Percentiles rank a stretch among this genome's conserved stretches.
Conservation (phyloP, 2,888 invertebrate genomes). For the Lochmaea crataegi region DNA sequence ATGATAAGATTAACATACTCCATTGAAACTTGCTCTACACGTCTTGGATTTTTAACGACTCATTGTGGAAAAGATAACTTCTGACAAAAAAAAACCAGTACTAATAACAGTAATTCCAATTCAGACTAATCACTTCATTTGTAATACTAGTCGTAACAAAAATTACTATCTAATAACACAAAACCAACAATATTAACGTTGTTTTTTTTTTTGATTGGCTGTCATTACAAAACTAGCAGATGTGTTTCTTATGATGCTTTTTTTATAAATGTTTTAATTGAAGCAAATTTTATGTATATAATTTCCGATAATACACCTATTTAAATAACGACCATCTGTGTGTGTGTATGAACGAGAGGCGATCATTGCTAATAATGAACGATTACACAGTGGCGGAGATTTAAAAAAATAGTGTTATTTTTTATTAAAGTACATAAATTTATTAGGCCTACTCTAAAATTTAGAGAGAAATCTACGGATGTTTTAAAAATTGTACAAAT, state of each 20-base stretch:
- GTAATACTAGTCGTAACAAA: slow-evolving; percentile 16
- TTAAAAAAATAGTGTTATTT: no score
- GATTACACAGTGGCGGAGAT: slow-evolving; percentile 12
- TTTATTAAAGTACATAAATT: no score
- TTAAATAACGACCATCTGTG: slow-evolving; percentile 29
- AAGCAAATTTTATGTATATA: slow-evolving; percentile 33
- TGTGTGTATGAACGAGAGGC: slow-evolving; percentile 10
- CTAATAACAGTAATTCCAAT: slow-evolving; percentile 32
- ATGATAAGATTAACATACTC: no score
- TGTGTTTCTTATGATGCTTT: slow-evolving; percentile 23
- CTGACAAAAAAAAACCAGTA: slow-evolving; percentile 27
- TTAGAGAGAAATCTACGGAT: no score
- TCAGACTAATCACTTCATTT: slow-evolving; percentile 27
- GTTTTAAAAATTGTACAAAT: no score
- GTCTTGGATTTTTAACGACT: no score
- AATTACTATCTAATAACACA: slow-evolving; percentile 18
- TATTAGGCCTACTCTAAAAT: no score
- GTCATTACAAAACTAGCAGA: slow-evolving; percentile 20
- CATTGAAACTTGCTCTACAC: no score
- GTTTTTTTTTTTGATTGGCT: slow-evolving; percentile 20
- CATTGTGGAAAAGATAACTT: no score
- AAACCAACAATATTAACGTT: slow-evolving; percentile 25
- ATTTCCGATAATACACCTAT: slow-evolving; percentile 35
- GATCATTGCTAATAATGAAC: slow-evolving; percentile 9
- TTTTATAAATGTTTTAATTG: slow-evolving; percentile 22